Conservation (phyloP, 2,888 invertebrate genomes). For the Cepaea hortensis region DNA sequence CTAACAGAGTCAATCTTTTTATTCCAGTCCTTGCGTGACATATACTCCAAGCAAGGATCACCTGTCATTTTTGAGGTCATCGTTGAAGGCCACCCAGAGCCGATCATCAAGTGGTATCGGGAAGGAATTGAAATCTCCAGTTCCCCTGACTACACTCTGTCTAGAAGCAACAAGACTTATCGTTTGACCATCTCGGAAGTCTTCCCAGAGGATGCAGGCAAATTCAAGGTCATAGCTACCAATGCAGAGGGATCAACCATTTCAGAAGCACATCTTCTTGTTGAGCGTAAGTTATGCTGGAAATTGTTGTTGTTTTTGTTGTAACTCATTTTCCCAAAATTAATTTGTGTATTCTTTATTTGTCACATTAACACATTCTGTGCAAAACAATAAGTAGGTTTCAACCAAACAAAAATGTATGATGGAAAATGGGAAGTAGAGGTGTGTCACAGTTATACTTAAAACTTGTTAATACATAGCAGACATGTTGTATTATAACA, state of each 20-base stretch:
- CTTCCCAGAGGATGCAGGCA: conserved; percentile 83
- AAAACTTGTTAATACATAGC: too few relatives aligned
- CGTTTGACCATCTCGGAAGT: conserved; percentile 83
- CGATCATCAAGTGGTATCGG: conserved; percentile 74
- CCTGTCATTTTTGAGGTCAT: conserved; percentile 68
- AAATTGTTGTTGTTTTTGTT: background rate
- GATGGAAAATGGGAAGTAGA: too few relatives aligned
- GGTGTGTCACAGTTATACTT: too few relatives aligned
- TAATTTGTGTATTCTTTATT: too few relatives aligned
- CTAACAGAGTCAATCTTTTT: background rate
- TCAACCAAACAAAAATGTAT: too few relatives aligned
- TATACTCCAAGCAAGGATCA: conserved; percentile 62
- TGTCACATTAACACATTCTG: too few relatives aligned
- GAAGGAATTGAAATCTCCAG: conserved; percentile 79
- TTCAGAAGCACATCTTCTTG: conserved; percentile 65
- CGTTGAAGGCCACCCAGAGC: conserved; percentile 71
- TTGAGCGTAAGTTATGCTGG: conserved; percentile 62
- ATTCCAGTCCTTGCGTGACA: conserved; percentile 48
- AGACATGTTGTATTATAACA: too few relatives aligned
- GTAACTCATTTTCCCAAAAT: too few relatives aligned
- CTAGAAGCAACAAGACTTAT: conserved; percentile 86
- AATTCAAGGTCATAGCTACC: conserved; percentile 87
- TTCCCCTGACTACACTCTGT: conserved; percentile 82
- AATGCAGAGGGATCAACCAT: conserved; percentile 85
- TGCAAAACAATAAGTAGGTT: too few relatives aligned